Conservation (phyloP, 2,797 vertebrate species). For the Loris lydekkerianus region DNA sequence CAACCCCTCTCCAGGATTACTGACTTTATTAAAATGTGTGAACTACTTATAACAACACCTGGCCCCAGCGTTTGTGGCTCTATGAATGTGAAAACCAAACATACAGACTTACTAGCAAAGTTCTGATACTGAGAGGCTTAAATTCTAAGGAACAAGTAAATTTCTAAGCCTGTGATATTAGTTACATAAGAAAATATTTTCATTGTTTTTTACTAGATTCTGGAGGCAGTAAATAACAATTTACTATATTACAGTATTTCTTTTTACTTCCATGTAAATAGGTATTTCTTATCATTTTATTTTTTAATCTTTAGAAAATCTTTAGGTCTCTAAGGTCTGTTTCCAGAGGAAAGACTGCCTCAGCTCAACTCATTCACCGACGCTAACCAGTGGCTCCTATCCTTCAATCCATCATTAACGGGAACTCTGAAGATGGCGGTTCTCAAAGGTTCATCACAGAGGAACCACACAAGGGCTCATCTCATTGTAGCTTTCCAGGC, state of each 20-base stretch:
- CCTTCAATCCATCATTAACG: not conserved
- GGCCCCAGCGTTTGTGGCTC: not conserved
- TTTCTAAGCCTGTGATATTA: not conserved
- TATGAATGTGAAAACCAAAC: constrained; percentile 36
- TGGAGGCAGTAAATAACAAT: not conserved
- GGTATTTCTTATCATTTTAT: not conserved
- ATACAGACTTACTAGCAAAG: not conserved
- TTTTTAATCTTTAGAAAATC: constrained; percentile 47
- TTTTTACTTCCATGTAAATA: constrained; percentile 20
- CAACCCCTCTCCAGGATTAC: not conserved
- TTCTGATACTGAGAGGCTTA: not conserved
- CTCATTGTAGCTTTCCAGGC: not conserved
- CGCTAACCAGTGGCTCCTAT: not conserved
- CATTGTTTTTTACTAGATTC: constrained; percentile 37
- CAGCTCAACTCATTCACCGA: not conserved
- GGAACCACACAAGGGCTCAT: not conserved
- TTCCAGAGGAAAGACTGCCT: not conserved
- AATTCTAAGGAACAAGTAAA: constrained; percentile 2
- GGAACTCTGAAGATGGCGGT: not conserved
- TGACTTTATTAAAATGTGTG: constrained; percentile 42
- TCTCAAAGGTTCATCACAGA: not conserved
- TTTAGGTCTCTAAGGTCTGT: not conserved
- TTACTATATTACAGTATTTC: not conserved
- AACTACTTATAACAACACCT: not conserved
- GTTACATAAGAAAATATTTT: not conserved